Base-by-base conservation (phyloP, 2,888 invertebrate species). In the Agriopis marginaria region DNA sequence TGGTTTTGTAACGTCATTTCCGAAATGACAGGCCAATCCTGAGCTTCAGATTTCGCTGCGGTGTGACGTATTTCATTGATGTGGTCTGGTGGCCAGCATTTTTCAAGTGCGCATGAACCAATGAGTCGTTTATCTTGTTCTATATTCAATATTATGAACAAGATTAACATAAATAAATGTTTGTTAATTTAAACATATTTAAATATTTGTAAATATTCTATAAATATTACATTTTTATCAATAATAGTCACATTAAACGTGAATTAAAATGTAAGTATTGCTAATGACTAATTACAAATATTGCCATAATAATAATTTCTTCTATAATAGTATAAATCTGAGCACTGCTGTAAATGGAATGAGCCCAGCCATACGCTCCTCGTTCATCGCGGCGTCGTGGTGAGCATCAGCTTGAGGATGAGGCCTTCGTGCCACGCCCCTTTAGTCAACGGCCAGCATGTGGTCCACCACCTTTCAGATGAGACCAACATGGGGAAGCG, bases 11-110 rank as follows among this genome's bases (percentile, higher is more conserved):
- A 87, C 90, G 89, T 87, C 82, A 91, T 87, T 90, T 92, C 92
- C 90, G 90, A 89, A 89, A 87, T 86, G 84, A 86, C 80, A 85
- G 80, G 85, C 96, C 95, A 96, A 96, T 96, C 90, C 85, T 89
- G 81, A 88, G 86, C 81, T 80, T 74, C 78, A 85, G 86, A 95
- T 88, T 92, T 86, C 88, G 89, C 86, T 86, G 86, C 84, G 81
- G 79, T 84, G 81, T 95, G 95, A 95, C 95, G 95, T 95, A 91
- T 87, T 88, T 85, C 90, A 87, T 88, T 88, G 86, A 89, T 87
- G 90, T 93, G 95, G 95, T 92, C 89, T 93, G 92, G 91, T 89
- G 90, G 92, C 91, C 92, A 95, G 94, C 90, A 86, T 75, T 82
- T 82, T 84, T 75, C 70, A 72, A 83, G 74, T 91, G 92, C 93